A percentile compares a stretch with the other conserved stretches of the same genome.
Evolutionary conservation across 2,797 vertebrate species (phyloP).

Genomic region (Xenopus petersii): DNA sequence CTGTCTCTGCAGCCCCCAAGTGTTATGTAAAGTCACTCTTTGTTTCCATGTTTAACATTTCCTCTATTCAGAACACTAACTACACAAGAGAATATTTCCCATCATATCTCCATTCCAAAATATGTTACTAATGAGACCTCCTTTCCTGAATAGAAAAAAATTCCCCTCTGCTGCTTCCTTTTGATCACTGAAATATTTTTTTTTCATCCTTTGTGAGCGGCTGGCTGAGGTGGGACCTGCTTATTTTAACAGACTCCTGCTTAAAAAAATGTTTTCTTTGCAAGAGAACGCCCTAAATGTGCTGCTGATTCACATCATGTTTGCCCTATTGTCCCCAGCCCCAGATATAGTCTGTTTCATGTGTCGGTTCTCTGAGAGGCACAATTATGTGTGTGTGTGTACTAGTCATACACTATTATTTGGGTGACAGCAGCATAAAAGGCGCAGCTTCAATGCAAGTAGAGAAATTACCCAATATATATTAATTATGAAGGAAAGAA

Average conservation of each 20-base stretch:
- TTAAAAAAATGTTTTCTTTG: neutral
- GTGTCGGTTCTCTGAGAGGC: neutral
- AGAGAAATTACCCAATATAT: neutral
- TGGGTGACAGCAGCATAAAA: neutral
- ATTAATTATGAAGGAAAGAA: too few species aligned
- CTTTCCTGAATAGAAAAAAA: too few species aligned
- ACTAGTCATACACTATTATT: neutral
- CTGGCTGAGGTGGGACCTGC: neutral
- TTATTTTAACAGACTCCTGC: neutral
- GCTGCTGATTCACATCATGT: neutral
- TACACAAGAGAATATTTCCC: too few species aligned
- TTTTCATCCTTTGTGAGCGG: neutral
- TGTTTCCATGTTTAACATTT: too few species aligned
- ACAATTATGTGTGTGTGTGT: neutral
- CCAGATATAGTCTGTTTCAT: neutral
- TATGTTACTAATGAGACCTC: too few species aligned
- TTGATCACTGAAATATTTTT: too few species aligned
- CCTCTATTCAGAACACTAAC: too few species aligned
- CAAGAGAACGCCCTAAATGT: neutral
- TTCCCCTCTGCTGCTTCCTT: too few species aligned
- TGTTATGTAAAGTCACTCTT: too few species aligned
- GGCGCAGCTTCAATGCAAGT: too few species aligned
- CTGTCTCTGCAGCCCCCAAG: too few species aligned
- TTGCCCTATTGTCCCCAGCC: neutral
- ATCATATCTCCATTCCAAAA: too few species aligned